These are phyloP conservation scores for Griposia aprilina DNA, from an alignment of 2,888 invertebrate species.

Conservation along the genomic window DNA sequence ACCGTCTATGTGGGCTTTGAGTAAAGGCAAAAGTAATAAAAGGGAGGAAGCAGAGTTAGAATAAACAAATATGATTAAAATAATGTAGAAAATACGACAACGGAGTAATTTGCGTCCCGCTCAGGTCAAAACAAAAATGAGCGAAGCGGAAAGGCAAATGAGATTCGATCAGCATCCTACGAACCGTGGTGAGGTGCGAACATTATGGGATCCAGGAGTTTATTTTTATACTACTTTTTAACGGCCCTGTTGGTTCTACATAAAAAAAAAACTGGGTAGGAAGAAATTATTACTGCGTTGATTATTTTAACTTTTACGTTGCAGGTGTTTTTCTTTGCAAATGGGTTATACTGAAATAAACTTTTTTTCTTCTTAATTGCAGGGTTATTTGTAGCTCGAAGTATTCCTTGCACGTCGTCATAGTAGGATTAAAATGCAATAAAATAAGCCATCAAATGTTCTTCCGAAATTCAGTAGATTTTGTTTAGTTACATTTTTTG, in stretches of 20 bases:
- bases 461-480: no score
- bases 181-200: conserved; percentile 30
- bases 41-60: conserved; percentile 5
- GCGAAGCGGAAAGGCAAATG: conserved; percentile 26
- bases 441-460: no score
- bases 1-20: background rate
- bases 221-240: conserved; percentile 33
- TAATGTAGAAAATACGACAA: background rate
- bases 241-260: background rate
- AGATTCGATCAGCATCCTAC: conserved; percentile 27
- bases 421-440: no score
- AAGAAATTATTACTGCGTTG: background rate
- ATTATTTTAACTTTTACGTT: background rate
- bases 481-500: no score
- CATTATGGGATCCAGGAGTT: conserved; percentile 8
- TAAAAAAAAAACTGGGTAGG: background rate
- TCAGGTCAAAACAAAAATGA: conserved; percentile 45
- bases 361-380: no score
- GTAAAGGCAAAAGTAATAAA: background rate
- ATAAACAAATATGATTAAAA: conserved; percentile 22
- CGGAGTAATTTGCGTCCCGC: conserved; percentile 9
- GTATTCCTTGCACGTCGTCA: no score
- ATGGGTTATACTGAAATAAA: no score
- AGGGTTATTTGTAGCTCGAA: no score
- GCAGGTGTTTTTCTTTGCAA: no score